phyloP scores from a whole-genome alignment of 1,140 invertebrate species.

The Megalonaias nervosa region DNA sequence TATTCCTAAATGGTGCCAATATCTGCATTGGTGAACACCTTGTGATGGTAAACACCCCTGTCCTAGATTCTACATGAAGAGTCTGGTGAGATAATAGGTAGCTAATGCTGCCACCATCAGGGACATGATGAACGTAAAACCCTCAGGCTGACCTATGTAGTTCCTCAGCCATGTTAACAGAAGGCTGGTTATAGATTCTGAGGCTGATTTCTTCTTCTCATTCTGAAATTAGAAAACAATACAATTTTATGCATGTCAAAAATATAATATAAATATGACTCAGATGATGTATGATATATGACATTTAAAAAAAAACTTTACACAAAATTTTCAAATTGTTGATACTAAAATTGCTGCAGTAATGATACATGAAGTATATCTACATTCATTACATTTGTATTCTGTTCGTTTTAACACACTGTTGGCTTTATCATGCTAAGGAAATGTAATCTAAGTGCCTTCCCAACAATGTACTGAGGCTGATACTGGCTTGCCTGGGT shows the following conservation, averaged over 20 bases:
- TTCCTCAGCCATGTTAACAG: conserved; percentile 43
- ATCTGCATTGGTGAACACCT: too few relatives aligned
- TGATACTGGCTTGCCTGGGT: too few relatives aligned
- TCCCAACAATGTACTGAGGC: too few relatives aligned
- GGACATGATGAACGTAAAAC: conserved; percentile 60
- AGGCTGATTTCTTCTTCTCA: conserved; percentile 18
- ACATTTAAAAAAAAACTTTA: not conserved
- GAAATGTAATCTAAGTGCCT: too few relatives aligned
- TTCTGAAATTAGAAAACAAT: conserved; percentile 2
- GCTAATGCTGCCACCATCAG: conserved; percentile 38
- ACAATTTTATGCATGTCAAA: not conserved
- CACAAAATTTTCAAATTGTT: not conserved
- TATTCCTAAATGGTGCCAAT: too few relatives aligned
- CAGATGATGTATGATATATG: not conserved
- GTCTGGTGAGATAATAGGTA: not conserved
- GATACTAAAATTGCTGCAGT: not conserved
- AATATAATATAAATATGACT: too few relatives aligned
- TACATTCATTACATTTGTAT: not conserved
- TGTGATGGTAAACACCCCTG: too few relatives aligned
- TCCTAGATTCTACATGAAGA: too few relatives aligned
- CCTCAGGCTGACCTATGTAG: conserved; percentile 59
- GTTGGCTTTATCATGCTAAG: too few relatives aligned
- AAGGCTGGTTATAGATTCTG: conserved; percentile 22
- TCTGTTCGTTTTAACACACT: too few relatives aligned
- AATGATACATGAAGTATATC: not conserved